Evolutionary conservation across 1,140 invertebrate genomes (phyloP), one percentile per base, ranked within the genome.

Genomic region (Bombus difficillimus): DNA sequence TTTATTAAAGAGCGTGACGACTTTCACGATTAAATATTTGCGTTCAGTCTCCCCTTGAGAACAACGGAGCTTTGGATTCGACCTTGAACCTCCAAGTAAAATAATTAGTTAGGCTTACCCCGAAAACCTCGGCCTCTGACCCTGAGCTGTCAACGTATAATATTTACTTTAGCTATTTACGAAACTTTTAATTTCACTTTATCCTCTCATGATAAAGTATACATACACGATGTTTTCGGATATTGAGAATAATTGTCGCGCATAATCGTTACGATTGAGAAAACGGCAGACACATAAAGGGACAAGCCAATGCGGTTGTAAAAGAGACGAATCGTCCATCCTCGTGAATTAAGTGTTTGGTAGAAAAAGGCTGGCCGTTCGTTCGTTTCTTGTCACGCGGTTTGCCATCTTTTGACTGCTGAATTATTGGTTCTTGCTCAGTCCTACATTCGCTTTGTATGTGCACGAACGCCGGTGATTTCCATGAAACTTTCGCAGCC

Each of bases 361-460:
- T 32, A 59, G 53, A 62, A n/a, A 37, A 72, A 32, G 25, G 37
- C 25, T 18, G 10, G 13, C 25, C 41, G 28, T 22, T 10, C 37
- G 15, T 43, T 53, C 32, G 47, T 28, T 76, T 47, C 72, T n/a
- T 74, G 72, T 69, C 37, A 39, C 32, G 68, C 77, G 22, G 62
- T 37, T 43, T 39, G 74, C n/a, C 8, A 22, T 72, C 69, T 39
- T 53, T 75, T 68, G 43, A 53, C 41, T 8, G 8, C 64, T 83
- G 81, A 83, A 83, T 76, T 83, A 83, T 83, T 68, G 81, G 41
- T 53, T 15, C 47, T 25, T 22, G 53, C 2, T 25, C 72, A 76
- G 53, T 76, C 72, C 28, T 76, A 68, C 81, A 53, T 76, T 68
- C 72, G 81, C 25, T 82, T 75, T 66, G 80, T 32, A 74, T 53